Evolutionary conservation across 2,113 vertebrate species (phyloP), one percentile per base, ranked within the genome.

Genomic region (Panurus biarmicus): DNA sequence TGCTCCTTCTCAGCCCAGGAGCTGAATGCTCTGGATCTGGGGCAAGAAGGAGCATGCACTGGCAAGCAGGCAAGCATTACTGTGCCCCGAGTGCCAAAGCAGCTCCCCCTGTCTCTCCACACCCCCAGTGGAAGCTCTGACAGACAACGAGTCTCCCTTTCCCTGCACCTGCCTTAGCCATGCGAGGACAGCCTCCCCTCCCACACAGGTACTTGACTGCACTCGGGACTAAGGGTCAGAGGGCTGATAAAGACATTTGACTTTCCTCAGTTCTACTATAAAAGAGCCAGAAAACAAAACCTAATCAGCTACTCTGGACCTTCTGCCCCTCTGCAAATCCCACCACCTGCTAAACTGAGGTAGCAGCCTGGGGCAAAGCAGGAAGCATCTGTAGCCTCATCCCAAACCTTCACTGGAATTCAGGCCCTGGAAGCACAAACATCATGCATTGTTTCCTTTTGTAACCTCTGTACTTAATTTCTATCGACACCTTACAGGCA

Each of bases 111-210:
- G 18, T 26, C 42, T 81, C 86, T 74, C 88, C 72, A 71, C 56
- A 48, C n/a, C 31, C 23, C 1, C 11, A 31, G 0, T 12, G 12
- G 45, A 53, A 78, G 22, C 9, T 78, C 48, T 48, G 8, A 45
- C 8, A 14, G 5, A 14, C 10, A 21, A 18, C 1, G 11, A 36
- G 33, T 25, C 38, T 71, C 20, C 48, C 40, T 51, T 58, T 22
- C 38, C 23, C 42, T n/a, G 64, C 0, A 0, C 38, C 38, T 47
- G 38, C 35, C 72, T 42, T 9, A 57, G 74, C 35, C 4, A 0
- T 24, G n/a, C 15, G 54, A 58, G 29, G 44, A 10, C 29, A 54
- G 1, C 31, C 24, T 66, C 29, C 33, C 38, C 47, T 67, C 1
- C 42, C 61, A 23, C 24, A 28, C 5, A 8, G 40, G 10, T 50